Conservation (phyloP, 2,797 vertebrate species). For the Neomorphus geoffroyi region DNA sequence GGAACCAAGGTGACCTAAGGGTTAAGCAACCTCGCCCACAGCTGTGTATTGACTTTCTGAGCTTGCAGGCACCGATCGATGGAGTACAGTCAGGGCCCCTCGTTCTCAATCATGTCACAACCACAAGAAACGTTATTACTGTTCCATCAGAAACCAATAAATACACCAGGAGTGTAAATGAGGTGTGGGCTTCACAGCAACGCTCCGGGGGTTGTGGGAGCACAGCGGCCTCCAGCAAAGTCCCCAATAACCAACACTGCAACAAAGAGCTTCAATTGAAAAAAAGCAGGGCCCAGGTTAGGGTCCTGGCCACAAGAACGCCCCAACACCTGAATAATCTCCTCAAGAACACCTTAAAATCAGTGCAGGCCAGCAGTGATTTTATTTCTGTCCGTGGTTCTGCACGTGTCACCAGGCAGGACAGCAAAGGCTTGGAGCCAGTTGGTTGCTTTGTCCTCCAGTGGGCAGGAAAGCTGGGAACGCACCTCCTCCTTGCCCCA, state of each 20-base stretch:
- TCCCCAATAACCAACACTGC: background rate
- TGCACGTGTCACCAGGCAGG: fast-evolving
- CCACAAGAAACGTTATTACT: background rate
- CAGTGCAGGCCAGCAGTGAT: background rate
- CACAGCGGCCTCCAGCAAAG: background rate
- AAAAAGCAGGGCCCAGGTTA: background rate
- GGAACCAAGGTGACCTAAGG: fast-evolving
- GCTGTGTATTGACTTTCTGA: background rate
- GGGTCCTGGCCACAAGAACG: background rate
- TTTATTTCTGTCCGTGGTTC: fast-evolving
- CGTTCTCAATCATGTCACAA: background rate
- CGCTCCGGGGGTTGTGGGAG: fast-evolving
- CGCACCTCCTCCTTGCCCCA: background rate
- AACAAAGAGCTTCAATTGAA: background rate
- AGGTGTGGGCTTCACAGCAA: background rate
- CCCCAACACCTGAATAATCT: background rate
- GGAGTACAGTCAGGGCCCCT: background rate
- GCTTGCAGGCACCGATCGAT: slow-evolving; percentile 3
- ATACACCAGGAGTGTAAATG: background rate
- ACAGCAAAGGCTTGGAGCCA: background rate
- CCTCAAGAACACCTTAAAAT: background rate
- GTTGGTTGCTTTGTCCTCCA: background rate
- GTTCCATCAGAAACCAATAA: background rate
- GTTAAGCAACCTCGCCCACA: background rate
- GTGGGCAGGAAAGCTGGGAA: background rate